Evolutionary conservation across 2,888 invertebrate genomes (phyloP).

Genomic region (Diploptera punctata): DNA sequence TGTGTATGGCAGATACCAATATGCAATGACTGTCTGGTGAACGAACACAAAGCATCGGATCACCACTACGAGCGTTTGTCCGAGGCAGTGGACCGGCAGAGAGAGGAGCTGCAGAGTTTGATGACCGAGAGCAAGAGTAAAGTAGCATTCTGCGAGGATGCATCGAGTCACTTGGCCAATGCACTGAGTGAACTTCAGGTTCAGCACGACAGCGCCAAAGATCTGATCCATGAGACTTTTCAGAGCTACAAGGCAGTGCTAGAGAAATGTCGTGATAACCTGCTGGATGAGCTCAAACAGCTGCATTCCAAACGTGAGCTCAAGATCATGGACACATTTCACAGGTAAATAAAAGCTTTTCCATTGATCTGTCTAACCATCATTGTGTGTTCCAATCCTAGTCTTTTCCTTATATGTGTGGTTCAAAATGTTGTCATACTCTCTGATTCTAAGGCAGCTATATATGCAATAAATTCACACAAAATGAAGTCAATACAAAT

Average conservation of each 20-base stretch:
- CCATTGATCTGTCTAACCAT: no score
- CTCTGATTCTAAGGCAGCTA: no score
- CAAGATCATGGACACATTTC: slow-evolving; percentile 87
- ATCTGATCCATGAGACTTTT: slow-evolving; percentile 79
- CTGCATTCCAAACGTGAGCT: slow-evolving; percentile 86
- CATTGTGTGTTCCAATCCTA: no score
- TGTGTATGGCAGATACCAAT: slow-evolving; percentile 70
- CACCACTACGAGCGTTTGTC: slow-evolving; percentile 85
- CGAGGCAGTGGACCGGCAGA: slow-evolving; percentile 79
- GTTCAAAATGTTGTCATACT: no score
- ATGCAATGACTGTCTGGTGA: slow-evolving; percentile 85
- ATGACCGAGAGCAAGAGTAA: slow-evolving; percentile 78
- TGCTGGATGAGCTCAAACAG: slow-evolving; percentile 74
- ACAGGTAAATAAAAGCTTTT: slow-evolving; percentile 60
- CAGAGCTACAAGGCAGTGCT: slow-evolving; percentile 81
- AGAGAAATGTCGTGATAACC: slow-evolving; percentile 79
- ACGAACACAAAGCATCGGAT: slow-evolving; percentile 80
- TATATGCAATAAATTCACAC: no score
- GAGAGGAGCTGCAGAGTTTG: slow-evolving; percentile 77
- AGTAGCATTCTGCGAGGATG: slow-evolving; percentile 76
- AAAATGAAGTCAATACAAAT: no score
- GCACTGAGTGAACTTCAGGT: slow-evolving; percentile 85
- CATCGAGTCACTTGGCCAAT: slow-evolving; percentile 76
- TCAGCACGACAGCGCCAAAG: slow-evolving; percentile 85
- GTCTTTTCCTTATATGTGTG: no score